phyloP scores from a whole-genome alignment of 2,888 invertebrate species.

The Sericinus montela region DNA sequence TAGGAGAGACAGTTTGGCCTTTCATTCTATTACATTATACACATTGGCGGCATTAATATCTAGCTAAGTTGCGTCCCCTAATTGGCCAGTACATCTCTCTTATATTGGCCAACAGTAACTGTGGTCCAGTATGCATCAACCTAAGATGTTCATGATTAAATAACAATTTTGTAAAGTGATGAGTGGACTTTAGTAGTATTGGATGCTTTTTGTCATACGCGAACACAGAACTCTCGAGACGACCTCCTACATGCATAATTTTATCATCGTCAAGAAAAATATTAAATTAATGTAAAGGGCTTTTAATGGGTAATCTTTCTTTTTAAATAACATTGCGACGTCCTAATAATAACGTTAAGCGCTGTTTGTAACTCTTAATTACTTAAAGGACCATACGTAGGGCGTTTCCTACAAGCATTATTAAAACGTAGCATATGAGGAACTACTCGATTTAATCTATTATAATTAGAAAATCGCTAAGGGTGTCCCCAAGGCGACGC shows the following conservation, averaged over 20 bases:
- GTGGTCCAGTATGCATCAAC: constrained; percentile 29
- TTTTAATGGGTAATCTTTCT: constrained; percentile 12
- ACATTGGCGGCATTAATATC: too few relatives aligned
- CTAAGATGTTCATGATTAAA: constrained; percentile 18
- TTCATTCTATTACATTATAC: too few relatives aligned
- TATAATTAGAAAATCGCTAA: constrained; percentile 18
- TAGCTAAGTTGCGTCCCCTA: too few relatives aligned
- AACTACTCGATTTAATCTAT: constrained; percentile 5
- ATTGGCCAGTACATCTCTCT: too few relatives aligned
- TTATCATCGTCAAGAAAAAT: constrained; percentile 17
- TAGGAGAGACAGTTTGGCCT: too few relatives aligned
- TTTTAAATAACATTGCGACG: constrained; percentile 3
- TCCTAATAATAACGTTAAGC: constrained; percentile 9
- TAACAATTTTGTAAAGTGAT: too few relatives aligned
- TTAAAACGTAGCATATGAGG: constrained; percentile 12
- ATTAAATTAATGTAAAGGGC: constrained; percentile 15
- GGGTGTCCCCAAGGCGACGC: too few relatives aligned
- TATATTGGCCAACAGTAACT: too few relatives aligned
- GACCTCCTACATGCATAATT: constrained; percentile 26
- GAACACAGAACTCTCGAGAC: constrained; percentile 25
- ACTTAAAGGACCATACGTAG: not conserved
- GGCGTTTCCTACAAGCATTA: constrained; percentile 3
- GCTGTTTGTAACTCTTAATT: not conserved
- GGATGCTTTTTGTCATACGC: too few relatives aligned
- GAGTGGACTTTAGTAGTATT: constrained; percentile 30